Evolutionary conservation across 1,140 invertebrate species (phyloP), one percentile per base, ranked within the genome.

Genomic region (Tetramorium alpestre): DNA sequence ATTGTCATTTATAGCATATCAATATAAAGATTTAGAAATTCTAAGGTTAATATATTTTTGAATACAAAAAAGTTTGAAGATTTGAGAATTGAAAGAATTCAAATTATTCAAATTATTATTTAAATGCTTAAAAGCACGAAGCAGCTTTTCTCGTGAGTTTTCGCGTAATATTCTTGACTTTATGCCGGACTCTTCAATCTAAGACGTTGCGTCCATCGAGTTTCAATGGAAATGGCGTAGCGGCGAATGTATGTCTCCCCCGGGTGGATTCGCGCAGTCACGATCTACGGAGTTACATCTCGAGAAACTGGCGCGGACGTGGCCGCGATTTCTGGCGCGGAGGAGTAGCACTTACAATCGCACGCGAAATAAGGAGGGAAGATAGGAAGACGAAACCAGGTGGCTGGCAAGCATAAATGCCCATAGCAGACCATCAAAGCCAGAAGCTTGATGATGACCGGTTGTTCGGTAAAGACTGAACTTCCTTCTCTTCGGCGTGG

Each of bases 331-430:
- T 51, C 84, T 88, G 82, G 70, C 25, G 70, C 60, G 78, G 67
- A 87, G 86, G 64, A 87, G 65, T 51, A 81, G 64, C 69, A 47
- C 75, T 69, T 87, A 72, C 51, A 88, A 87, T 76, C 47, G 80
- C n/a, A 84, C 62, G 75, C 16, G 58, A 69, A 86, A 69, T 86
- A 65, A 87, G 72, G 58, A 69, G 28, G 51, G 60, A 78, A 65
- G 44, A 7, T 38, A 18, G 65, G 25, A 38, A 75, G 54, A 60
- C 51, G 49, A 33, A 18, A 4, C 41, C 41, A 60, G 54, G 10
- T 58, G 72, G 28, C 60, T 51, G 60, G 60, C 60, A 33, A 49
- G 11, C 8, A 10, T 82, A 22, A 44, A 62, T 49, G 80, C 44
- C 25, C 44, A 22, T 64, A 84, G n/a, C 80, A 84, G 80, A 22